Evolutionary conservation across 2,888 invertebrate species (phyloP), one percentile per base, ranked within the genome.

Genomic region (Ditula angustiorana): DNA sequence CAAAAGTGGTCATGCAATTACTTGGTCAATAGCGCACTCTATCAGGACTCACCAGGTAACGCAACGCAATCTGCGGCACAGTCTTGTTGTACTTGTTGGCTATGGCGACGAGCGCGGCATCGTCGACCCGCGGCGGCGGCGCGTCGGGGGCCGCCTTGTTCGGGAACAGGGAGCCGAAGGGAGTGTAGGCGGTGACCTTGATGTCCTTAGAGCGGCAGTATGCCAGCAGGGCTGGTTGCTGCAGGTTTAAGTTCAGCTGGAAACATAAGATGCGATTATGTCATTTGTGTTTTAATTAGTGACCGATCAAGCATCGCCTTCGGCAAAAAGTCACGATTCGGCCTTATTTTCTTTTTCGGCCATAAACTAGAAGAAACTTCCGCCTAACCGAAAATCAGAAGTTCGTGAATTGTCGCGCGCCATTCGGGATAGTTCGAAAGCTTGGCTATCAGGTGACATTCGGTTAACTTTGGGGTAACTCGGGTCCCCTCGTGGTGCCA

Each of bases 101-200:
- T 13, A 96, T 93, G 41, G 81, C 85, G 4, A 88, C 74, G 10
- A 95, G 90, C 49, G 90, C 87, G 0, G 93, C 88, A 46, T 95
- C 92, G 53, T 93, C 91, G 7, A 94, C 87, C 0, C 94, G 84
- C 0, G 95, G 94, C 11, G 87, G 82, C 0, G 94, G 94, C 2
- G 93, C 87, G 47, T 90, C 85, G 0, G 88, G 80, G 0, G 75
- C 83, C 0, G 94, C 94, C 19, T 94, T 93, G 28, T 61, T 68
- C 23, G 79, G 77, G 74, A 89, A 86, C 35, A 92, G 73, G 0
- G 87, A 85, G 0, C 96, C 97, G 68, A 97, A 92, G 0, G 97
- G 97, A 26, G 96, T 95, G 85, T 96, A 97, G 0, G 90, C 97
- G 69, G 93, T 95, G 70, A 98, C 83, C 0, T 90, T 87, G 56